A percentile compares a stretch with the other conserved stretches of the same genome.
Conservation (phyloP, 30 jellyfish, hydroid and myxozoan genomes). For the Sanderia malayensis region DNA sequence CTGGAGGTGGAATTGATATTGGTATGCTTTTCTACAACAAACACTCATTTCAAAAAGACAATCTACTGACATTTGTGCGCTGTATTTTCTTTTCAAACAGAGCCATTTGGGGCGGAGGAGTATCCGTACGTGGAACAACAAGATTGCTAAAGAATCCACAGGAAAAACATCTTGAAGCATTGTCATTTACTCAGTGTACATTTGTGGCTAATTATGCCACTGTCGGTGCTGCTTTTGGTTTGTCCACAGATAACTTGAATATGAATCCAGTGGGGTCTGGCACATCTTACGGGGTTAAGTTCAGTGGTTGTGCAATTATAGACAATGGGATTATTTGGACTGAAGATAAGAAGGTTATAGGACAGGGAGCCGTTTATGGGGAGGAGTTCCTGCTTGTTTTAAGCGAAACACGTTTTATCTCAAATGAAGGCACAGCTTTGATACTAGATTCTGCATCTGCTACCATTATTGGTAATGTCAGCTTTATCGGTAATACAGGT, state of each 20-base stretch:
- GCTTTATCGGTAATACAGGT: constrained; percentile 47
- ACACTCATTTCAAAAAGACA: constrained; percentile 12
- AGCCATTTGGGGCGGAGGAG: constrained; percentile 90
- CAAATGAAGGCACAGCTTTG: constrained; percentile 61
- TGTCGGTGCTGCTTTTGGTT: constrained; percentile 79
- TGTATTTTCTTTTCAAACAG: constrained; percentile 28
- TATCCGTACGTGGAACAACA: constrained; percentile 62
- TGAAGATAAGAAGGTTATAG: constrained; percentile 75
- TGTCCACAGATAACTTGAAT: constrained; percentile 54
- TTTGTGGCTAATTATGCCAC: constrained; percentile 59
- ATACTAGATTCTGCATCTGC: constrained; percentile 62
- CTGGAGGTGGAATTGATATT: constrained; percentile 73
- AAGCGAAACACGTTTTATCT: constrained; percentile 2
- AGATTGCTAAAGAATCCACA: constrained; percentile 6
- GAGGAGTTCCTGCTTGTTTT: constrained; percentile 44
- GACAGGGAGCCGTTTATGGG: constrained; percentile 89
- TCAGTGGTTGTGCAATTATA: constrained; percentile 26
- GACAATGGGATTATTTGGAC: constrained; percentile 40
- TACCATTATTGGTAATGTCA: constrained; percentile 27
- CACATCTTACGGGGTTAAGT: constrained; percentile 22
- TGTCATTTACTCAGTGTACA: constrained; percentile 18
- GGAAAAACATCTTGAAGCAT: not conserved
- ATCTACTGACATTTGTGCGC: not conserved
- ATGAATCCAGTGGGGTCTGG: constrained; percentile 61
- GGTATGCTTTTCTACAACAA: constrained; percentile 22